Evolutionary conservation across 2,888 invertebrate genomes (phyloP), one percentile per base, ranked within the genome.

Genomic region (Nesidiocoris tenuis): DNA sequence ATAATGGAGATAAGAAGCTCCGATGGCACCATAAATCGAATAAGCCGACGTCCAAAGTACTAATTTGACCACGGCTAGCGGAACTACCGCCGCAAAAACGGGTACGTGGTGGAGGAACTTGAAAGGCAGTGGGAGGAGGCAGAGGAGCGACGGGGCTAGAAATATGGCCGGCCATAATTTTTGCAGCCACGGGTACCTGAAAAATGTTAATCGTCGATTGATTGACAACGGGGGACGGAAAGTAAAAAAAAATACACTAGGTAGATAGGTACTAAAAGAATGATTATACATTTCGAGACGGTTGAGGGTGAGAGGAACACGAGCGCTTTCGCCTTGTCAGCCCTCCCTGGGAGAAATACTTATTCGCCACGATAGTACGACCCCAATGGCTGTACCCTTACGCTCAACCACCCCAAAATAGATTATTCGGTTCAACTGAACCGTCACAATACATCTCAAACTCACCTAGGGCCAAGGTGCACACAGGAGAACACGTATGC

Each of bases 21-120:
- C 89, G 0, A 93, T 85, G 0, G 90, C 90, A 81, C 89, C 89
- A 17, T 90, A 84, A 23, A 93, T 89, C 67, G 88, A 87, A 80
- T 91, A 85, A 2, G 90, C 87, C 67, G 91, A 91, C 24, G 88
- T 88, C 89, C 92, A 90, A 22, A 94, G 84, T 0, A 91, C 89
- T 81, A 90, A 90, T 84, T 91, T 91, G 63, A 92, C 90, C 59
- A 93, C 85, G 25, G 89, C 86, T 57, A 93, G 84, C 1, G 94
- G 94, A 79, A 92, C 82, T 1, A 93, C 83, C 0, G 90, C 87
- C 0, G 92, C 88, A 82, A 92, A 88, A 0, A 92, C 89, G 0
- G 93, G 92, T 5, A 90, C 87, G 82, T 91, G 89, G 77, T 88
- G 87, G 18, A 93, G 84, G 17, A 93, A 82, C 76, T 86, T 85